Base-by-base conservation (phyloP, 2,888 invertebrate species). In the Caenorhabditis sp. region DNA sequence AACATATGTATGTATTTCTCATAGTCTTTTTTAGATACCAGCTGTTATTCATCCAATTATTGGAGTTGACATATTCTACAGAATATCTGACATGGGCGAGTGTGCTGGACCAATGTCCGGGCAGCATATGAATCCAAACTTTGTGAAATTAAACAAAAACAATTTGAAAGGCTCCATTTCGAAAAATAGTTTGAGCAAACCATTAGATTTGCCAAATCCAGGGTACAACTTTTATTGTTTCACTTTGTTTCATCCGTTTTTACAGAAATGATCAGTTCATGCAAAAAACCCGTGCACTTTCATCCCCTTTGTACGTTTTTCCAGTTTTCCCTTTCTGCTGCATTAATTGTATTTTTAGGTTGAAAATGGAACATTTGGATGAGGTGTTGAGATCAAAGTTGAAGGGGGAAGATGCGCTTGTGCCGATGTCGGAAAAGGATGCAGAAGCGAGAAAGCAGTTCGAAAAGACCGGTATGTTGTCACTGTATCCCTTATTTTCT, bases 41-140 rank as follows among this genome's bases (percentile, higher is more conserved):
- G 90, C 90, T 2, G 87, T 91, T 18, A 72, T 90, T 18, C 89
- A 88, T 74, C 90, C 90, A 6, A 89, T 89, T 18, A 87, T 88
- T 60, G 89, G 88, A 28, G 84, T 86, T 56, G 90, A 90, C 62
- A 78, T 88, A 58, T 90, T 84, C 76, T 80, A 86, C 11, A 68
- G 90, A 68, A 90, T 84, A 0, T 83, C 86, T n/a, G 85, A 84
- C 18, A 83, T 78, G 8, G 87, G 86, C 58, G 85, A 86, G n/a
- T 91, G 90, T 79, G 87, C 80, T 37, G 78, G 82, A 13, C 82
- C 82, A 28, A 68, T 82, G 71, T 56, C 55, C 15, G 62, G 72
- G 2, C 58, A 68, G 8, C 69, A 67, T 32, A 58, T 82, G 51
- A 82, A 82, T 51, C 67, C 69, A 15, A 82, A 82, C 32, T 82